These are phyloP conservation scores for Drosophila kikkawai DNA, from an alignment of 1,140 invertebrate genomes.

Conservation along the genomic window DNA sequence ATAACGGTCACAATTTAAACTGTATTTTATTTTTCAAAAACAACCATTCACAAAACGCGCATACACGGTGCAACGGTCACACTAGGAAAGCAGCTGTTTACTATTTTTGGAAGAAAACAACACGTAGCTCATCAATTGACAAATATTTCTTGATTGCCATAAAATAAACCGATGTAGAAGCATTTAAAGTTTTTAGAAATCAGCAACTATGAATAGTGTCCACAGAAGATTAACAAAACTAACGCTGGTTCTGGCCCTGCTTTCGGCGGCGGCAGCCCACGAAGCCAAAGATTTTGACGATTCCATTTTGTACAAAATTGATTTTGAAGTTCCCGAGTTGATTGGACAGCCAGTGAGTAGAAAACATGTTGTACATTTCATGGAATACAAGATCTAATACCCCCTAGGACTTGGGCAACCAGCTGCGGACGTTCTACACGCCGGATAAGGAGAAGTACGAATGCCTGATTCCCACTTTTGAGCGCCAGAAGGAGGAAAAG, in stretches of 20 bases:
- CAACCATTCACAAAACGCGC: conserved; percentile 16
- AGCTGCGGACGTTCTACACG: conserved; percentile 87
- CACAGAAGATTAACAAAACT: conserved; percentile 4
- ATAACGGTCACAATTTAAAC: background rate
- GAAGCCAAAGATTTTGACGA: conserved; percentile 93
- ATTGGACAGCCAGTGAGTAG: conserved; percentile 58
- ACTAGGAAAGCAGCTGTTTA: conserved; percentile 31
- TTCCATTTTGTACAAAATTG: conserved; percentile 91
- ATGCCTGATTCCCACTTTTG: conserved; percentile 90
- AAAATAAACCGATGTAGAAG: conserved; percentile 37
- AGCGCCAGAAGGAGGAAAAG: conserved; percentile 86
- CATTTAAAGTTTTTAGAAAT: background rate
- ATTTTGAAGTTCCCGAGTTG: conserved; percentile 89
- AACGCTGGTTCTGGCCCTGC: conserved; percentile 31
- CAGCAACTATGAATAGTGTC: conserved; percentile 13
- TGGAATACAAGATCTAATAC: background rate
- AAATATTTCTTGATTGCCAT: conserved; percentile 26
- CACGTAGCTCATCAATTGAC: conserved; percentile 46
- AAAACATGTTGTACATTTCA: no score
- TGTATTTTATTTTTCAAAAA: background rate
- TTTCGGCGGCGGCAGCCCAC: conserved; percentile 57
- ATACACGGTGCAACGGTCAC: conserved; percentile 5
- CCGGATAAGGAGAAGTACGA: conserved; percentile 90
- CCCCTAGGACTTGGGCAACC: conserved; percentile 85
- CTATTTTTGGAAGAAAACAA: conserved; percentile 56